These are phyloP conservation scores for Aleadryas rufinucha DNA, from an alignment of 2,113 vertebrate genomes.

Conservation along the genomic window DNA sequence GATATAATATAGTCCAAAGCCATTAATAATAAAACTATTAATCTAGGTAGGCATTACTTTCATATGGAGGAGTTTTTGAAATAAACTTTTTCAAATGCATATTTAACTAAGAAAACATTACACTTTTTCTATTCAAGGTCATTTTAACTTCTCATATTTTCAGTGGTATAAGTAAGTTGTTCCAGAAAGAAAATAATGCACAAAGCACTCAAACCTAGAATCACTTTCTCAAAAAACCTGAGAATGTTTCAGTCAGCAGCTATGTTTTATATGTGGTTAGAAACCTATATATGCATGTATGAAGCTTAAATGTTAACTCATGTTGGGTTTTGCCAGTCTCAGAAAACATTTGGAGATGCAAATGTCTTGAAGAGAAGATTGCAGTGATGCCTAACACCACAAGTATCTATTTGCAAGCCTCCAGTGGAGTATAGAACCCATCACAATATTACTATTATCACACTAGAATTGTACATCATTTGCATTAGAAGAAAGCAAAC, in stretches of 20 bases:
- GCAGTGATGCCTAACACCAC: background rate
- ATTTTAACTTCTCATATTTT: background rate
- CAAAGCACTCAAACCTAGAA: background rate
- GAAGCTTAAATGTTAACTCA: background rate
- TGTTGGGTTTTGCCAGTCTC: background rate
- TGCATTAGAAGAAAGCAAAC: background rate
- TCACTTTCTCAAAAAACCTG: background rate
- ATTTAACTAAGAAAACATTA: background rate
- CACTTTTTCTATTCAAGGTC: slow-evolving; percentile 13
- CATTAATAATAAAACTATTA: slow-evolving; percentile 65
- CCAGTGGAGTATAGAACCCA: background rate
- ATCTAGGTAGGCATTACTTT: slow-evolving; percentile 32
- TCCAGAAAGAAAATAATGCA: background rate
- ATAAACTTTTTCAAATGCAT: background rate
- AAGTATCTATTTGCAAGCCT: background rate
- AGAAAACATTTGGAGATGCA: background rate
- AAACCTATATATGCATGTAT: background rate
- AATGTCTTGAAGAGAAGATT: background rate
- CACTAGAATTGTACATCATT: background rate
- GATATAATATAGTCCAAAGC: slow-evolving; percentile 52
- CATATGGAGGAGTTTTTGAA: background rate
- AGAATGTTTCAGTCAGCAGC: background rate
- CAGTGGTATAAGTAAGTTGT: background rate
- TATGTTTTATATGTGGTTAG: background rate
- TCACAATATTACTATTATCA: background rate